phyloP scores from a whole-genome alignment of 2,888 invertebrate genomes.

The Amaurobius ferox region DNA sequence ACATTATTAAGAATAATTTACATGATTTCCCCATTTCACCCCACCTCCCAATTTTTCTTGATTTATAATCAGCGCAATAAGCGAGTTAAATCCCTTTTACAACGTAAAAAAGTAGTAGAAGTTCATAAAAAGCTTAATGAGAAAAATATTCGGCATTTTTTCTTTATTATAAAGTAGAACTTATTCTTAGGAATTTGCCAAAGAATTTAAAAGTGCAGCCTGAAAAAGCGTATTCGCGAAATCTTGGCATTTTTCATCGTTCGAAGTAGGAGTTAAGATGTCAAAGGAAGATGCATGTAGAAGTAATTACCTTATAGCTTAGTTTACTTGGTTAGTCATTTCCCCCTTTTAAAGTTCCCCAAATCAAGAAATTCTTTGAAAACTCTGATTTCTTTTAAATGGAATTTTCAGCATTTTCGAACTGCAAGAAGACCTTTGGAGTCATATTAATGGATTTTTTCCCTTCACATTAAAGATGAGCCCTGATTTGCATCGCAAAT shows the following conservation, averaged over 20 bases:
- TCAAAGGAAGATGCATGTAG: constrained; percentile 22
- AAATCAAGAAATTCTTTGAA: background rate
- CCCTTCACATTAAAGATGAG: background rate
- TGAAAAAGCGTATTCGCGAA: background rate
- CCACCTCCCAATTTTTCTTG: constrained; percentile 28
- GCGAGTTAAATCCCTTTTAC: constrained; percentile 3
- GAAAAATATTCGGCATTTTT: background rate
- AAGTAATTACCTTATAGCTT: constrained; percentile 51
- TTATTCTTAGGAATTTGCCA: background rate
- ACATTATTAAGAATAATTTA: constrained; percentile 61
- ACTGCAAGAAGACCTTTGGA: constrained; percentile 22
- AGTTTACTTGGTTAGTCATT: background rate
- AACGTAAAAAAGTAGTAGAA: constrained; percentile 25
- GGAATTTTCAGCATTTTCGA: background rate
- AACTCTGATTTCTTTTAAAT: background rate
- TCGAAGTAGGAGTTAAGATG: constrained; percentile 26
- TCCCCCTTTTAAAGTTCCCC: background rate
- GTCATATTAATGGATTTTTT: constrained; percentile 1
- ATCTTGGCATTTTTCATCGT: constrained; percentile 40
- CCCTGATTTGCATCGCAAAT: constrained; percentile 36
- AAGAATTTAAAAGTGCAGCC: background rate
- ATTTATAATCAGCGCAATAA: constrained; percentile 55
- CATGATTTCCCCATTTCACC: constrained; percentile 55
- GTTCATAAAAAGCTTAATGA: background rate
- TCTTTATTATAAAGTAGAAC: background rate